phyloP scores from a whole-genome alignment of 53 echinoderm and acorn worm genomes.

The Holothuria scabra region DNA sequence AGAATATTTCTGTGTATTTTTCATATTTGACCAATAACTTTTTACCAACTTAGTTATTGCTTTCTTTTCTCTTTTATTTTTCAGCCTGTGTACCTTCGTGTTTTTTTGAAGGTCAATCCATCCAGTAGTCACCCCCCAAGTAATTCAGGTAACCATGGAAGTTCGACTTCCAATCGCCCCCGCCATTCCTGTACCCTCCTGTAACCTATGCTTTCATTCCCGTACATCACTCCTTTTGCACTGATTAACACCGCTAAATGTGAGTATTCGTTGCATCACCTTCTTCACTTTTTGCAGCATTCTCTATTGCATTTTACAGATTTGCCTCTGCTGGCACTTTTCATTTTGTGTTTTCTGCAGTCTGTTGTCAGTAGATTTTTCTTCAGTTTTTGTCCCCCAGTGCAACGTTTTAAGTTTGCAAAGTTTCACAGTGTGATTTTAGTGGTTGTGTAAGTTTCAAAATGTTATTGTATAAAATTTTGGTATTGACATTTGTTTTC shows the following conservation, averaged over 20 bases:
- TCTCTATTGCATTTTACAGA: not conserved
- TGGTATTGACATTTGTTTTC: no score
- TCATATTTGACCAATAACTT: not conserved
- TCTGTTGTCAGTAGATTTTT: no score
- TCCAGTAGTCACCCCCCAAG: constrained; percentile 23
- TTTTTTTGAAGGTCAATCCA: constrained; percentile 28
- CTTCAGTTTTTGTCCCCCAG: no score
- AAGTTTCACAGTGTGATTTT: no score
- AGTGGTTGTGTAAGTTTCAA: no score
- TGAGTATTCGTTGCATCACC: constrained; percentile 33
- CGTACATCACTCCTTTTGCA: constrained; percentile 24
- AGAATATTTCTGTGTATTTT: not conserved
- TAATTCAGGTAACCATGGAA: constrained; percentile 37
- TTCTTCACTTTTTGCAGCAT: not conserved
- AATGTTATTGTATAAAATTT: no score
- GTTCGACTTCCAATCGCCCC: constrained; percentile 7
- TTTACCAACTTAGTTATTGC: not conserved
- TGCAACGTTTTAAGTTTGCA: no score
- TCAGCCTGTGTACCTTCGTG: constrained; percentile 34
- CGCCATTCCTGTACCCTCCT: constrained; percentile 19
- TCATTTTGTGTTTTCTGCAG: no score
- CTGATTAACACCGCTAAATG: constrained; percentile 39
- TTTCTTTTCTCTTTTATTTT: not conserved
- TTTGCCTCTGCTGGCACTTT: no score
- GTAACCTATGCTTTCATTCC: constrained; percentile 30